phyloP scores from a whole-genome alignment of 2,888 invertebrate genomes.

The Pristionchus fissidentatus region DNA sequence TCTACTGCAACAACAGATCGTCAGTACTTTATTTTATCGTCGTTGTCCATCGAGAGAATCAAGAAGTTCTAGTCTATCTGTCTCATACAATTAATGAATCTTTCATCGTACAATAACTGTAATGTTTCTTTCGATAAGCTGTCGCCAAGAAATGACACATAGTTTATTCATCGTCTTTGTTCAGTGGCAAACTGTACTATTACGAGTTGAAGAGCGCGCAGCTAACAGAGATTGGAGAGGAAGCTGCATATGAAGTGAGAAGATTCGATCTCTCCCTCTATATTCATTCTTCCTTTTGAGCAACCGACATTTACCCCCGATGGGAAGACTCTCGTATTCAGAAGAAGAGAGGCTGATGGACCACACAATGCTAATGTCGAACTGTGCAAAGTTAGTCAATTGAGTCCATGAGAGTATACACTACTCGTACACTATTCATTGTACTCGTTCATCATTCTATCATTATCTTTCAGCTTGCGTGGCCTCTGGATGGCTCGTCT shows the following conservation, averaged over 20 bases:
- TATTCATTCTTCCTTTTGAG: conserved; percentile 53
- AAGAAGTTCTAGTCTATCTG: neutral
- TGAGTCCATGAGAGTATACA: neutral
- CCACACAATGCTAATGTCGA: conserved; percentile 67
- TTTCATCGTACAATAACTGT: too few relatives aligned
- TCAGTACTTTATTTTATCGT: conserved; percentile 45
- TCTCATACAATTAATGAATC: too few relatives aligned
- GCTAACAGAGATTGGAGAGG: conserved; percentile 56
- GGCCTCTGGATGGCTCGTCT: conserved; percentile 55
- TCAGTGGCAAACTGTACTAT: conserved; percentile 66
- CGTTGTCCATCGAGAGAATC: neutral
- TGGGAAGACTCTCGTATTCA: conserved; percentile 59
- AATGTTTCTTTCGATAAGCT: neutral
- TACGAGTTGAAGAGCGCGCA: conserved; percentile 64
- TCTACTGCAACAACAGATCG: conserved; percentile 70
- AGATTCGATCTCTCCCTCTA: neutral
- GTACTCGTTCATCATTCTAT: neutral
- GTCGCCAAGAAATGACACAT: too few relatives aligned
- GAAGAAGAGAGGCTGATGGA: conserved; percentile 65
- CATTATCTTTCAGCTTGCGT: conserved; percentile 51
- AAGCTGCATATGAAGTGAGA: conserved; percentile 39
- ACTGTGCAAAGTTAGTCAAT: conserved; percentile 56
- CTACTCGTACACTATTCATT: too few relatives aligned
- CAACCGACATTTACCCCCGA: conserved; percentile 64
- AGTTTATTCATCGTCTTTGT: too few relatives aligned